Base-by-base conservation (phyloP, 64 coral and sea anemone species). In the Orbicella faveolata region DNA sequence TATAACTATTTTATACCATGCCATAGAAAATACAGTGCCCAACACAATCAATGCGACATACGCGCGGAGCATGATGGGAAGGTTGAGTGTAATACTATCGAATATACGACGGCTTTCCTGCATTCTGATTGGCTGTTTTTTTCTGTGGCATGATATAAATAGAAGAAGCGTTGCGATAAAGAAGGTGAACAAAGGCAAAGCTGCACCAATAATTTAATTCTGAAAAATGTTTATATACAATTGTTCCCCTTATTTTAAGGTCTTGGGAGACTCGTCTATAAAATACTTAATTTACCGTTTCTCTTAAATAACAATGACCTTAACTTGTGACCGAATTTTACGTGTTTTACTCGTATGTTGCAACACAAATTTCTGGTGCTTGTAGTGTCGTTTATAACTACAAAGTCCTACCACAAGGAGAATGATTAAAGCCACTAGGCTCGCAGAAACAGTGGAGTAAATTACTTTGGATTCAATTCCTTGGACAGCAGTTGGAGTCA, bases 281-380 rank as follows among this genome's bases (percentile, higher is more conserved):
- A 70, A 70, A 70, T 70, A 70, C 1, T 70, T 70, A 23, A 23
- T 33, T 70, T 1, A 23, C 9, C 30, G 0, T n/a, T n/a, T 70
- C 25, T 78, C 36, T 83, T 62, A 66, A 68, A 83, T 83, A 41
- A 19, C 18, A 12, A 67, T 67, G 20, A 85, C 13, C 65, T 85
- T 44, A 30, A 20, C 13, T 52, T 14, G 67, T 0, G 64, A 23
- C 12, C 20, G 36, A 70, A 85, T 25, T 35, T 21, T 85, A 26
- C 39, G 37, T 72, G 70, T 70, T 21, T 72, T 85, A 17, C 36
- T 41, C 20, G 39, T 84, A 21, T 84, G 44, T 59, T 52, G 82
- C 64, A 72, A 10, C 36, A 33, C 82, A 52, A 85, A 85, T 85
- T 68, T 70, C 18, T 20, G 82, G 20, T 72, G 21, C 64, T 26